These are phyloP conservation scores for Origma solitaria DNA, from an alignment of 2,113 vertebrate genomes.

Conservation along the genomic window DNA sequence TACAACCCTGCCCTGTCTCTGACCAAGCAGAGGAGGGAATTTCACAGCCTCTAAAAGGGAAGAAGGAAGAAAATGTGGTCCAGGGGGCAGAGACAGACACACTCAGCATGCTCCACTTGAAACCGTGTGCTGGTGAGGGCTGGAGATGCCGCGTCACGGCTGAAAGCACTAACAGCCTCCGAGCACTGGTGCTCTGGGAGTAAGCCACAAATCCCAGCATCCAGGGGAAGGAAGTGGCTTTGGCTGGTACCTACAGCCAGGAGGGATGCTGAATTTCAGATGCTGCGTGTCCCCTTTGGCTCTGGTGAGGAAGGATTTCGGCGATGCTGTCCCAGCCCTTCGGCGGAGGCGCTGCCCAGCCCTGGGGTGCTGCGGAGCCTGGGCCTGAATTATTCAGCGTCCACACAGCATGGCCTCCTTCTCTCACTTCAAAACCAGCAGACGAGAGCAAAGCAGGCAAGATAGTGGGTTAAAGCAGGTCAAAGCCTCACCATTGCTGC, in stretches of 20 bases:
- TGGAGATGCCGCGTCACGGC: neutral
- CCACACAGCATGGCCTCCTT: neutral
- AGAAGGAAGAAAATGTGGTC: neutral
- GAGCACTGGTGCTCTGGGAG: neutral
- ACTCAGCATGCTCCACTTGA: neutral
- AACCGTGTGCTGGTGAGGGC: neutral
- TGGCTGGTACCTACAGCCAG: neutral
- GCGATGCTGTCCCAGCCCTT: neutral
- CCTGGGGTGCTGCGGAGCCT: neutral
- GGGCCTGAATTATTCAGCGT: constrained; percentile 55
- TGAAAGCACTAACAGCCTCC: neutral
- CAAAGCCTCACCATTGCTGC: neutral
- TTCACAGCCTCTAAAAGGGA: neutral
- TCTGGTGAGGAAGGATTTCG: neutral
- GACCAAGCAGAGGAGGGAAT: neutral
- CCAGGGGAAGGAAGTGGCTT: neutral
- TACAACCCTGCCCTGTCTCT: neutral
- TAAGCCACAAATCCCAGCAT: neutral
- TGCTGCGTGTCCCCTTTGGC: neutral
- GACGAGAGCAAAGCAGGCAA: neutral
- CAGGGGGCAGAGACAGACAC: neutral
- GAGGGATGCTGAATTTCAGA: neutral
- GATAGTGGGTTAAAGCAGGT: neutral
- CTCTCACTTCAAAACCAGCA: neutral
- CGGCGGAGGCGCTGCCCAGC: neutral